phyloP scores from a whole-genome alignment of 2,888 invertebrate genomes.

The Axea sp. region DNA sequence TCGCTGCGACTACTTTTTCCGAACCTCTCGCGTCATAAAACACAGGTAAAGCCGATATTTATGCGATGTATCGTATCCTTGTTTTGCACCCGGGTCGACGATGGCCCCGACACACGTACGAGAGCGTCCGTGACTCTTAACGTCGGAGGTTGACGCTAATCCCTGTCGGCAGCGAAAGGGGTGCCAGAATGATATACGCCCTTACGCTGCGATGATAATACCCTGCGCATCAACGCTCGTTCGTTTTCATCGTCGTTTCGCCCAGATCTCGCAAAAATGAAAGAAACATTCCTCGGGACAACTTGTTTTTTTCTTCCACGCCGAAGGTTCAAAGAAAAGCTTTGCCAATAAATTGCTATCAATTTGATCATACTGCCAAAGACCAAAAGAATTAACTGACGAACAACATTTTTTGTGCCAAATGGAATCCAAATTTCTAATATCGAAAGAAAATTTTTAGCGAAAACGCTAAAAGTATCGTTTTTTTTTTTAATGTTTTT shows the following conservation, averaged over 20 bases:
- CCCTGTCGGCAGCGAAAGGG: conserved; percentile 76
- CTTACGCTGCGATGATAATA: conserved; percentile 78
- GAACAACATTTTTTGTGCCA: too few relatives aligned
- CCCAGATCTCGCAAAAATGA: conserved; percentile 41
- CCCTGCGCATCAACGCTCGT: conserved; percentile 65
- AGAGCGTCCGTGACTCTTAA: conserved; percentile 64
- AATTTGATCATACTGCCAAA: conserved; percentile 26
- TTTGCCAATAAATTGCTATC: conserved; percentile 43
- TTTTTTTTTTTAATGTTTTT: too few relatives aligned
- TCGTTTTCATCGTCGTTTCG: conserved; percentile 53
- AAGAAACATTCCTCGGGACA: conserved; percentile 59
- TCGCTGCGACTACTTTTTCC: conserved; percentile 57
- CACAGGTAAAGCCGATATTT: conserved; percentile 79
- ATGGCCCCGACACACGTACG: conserved; percentile 47
- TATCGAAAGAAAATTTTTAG: too few relatives aligned
- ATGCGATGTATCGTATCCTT: conserved; percentile 72
- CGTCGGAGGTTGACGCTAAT: conserved; percentile 77
- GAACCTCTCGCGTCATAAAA: conserved; percentile 73
- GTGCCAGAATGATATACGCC: conserved; percentile 75
- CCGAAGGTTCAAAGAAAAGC: conserved; percentile 20
- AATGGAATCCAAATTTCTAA: too few relatives aligned
- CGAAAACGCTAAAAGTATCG: too few relatives aligned
- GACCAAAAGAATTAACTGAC: conserved; percentile 31
- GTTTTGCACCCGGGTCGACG: conserved; percentile 68
- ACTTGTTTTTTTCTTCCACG: conserved; percentile 29